Evolutionary conservation across 2,888 invertebrate genomes (phyloP), one percentile per base, ranked within the genome.

Genomic region (Stenodera caucasica): DNA sequence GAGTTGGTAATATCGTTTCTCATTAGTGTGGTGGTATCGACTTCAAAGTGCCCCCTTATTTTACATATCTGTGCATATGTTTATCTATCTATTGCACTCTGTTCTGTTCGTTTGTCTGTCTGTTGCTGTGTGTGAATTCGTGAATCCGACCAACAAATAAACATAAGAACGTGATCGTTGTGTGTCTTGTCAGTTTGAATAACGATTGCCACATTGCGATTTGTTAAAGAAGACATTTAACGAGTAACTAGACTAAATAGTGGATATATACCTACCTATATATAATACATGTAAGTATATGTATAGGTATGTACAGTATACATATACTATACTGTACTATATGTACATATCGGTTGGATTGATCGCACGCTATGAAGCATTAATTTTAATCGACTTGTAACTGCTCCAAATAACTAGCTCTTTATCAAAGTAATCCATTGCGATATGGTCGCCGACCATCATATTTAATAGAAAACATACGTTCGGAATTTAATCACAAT

Each of bases 1-100:
- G 72, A 66, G 66, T 65, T 66, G 65, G 70, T 56, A 69, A 70
- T 75, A 77, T 76, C 73, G 61, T 57, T 68, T 71, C 75, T 77
- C 76, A 77, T 77, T 77, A 77, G 75, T 69, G 74, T 69, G 12
- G 23, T 45, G 26, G 55, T 77, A 77, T 77, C 76, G 69, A 69
- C 69, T 65, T 68, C 69, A 71, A 70, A 72, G 69, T 69, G 60
- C 21, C 35, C 37, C 14, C 21, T 45, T 45, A 45, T 45, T 45
- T 45, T 45, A 45, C 21, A 45, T 45, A 45, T 45, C 45, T 23
- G 45, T 45, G 23, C 45, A 45, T 45, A 45, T 45, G 45, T n/a
- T 45, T 12, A 26, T 26, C 26, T 26, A 26, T 11, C 18, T 40
- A 6, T 45, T 7, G n/a, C 11, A 23, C 23, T 45, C 11, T 45